Base-by-base conservation (phyloP, 2,113 vertebrate genomes). In the Pristiophorus japonicus region DNA sequence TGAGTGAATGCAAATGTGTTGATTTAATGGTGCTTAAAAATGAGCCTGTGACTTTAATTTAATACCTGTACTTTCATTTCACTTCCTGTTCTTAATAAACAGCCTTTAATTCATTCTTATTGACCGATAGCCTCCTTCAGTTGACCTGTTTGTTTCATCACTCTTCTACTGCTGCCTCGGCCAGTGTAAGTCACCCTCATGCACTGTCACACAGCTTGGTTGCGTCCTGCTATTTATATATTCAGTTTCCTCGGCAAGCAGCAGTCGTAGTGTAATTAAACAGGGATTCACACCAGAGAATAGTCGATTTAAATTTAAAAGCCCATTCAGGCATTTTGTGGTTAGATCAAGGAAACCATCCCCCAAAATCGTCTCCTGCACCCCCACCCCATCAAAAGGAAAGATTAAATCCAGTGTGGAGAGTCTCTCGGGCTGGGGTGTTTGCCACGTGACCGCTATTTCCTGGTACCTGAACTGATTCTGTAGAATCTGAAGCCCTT, bases 71-170 rank as follows among this genome's bases (percentile, higher is more conserved):
- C 42, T 94, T 47, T 66, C 38, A 30, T 94, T 70, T 94, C 22
- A 70, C 30, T 47, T 67, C 63, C 65, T 67, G 10, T 47, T 42
- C 92, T 45, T 66, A 45, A n/a, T n/a, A n/a, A n/a, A 24, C 30
- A 67, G 42, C 24, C 63, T 67, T 67, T 67, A 30, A 34, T 94
- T 24, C 47, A 47, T 96, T 96, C 96, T 94, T 96, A 55, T 96
- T 96, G 96, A 96, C 96, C 96, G 94, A 95, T 81, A 95, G 91
- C 91, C 96, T 96, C 73, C 85, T 97, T 96, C 95, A 95, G 96
- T 96, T 96, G 95, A 81, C 95, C 88, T 97, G 65, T 67, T 67
- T 73, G 95, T 78, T 88, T 88, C 95, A 27, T 96, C 51, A 63
- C 59, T 96, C 95, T 96, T 96, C 96, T 87, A 95, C 93, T 96